Evolutionary conservation across 53 echinoderm and acorn worm species (phyloP).

Genomic region (Patiria pectinifera): DNA sequence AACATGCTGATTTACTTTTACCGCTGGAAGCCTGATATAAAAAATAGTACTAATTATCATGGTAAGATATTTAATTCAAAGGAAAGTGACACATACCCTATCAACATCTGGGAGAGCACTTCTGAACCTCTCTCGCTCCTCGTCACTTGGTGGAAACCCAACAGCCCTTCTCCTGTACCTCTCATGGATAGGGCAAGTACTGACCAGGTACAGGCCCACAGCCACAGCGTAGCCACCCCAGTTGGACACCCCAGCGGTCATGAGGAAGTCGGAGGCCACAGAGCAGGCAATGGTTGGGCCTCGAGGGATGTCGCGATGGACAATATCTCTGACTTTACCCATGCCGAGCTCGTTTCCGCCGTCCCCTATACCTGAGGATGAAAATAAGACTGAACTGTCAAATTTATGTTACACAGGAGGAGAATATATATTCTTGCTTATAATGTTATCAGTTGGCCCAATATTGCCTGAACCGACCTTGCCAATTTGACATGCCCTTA

Average conservation of each 20-base stretch:
- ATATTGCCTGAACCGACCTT: too few species aligned
- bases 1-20: too few species aligned
- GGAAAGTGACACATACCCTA: conserved; percentile 52
- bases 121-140: conserved; percentile 55
- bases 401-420: too few species aligned
- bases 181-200: conserved; percentile 84
- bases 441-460: too few species aligned
- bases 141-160: conserved; percentile 76
- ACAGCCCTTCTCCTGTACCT: conserved; percentile 78
- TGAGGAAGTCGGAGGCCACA: conserved; percentile 65
- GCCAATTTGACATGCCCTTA: too few species aligned
- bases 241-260: conserved; percentile 80
- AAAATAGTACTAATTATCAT: too few species aligned
- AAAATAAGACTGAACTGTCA: too few species aligned
- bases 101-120: conserved; percentile 65
- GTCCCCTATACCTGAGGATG: conserved; percentile 72
- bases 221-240: conserved; percentile 90
- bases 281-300: conserved; percentile 68
- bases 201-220: conserved; percentile 76
- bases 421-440: too few species aligned
- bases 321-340: conserved; percentile 81
- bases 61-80: neutral
- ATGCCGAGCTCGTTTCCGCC: conserved; percentile 87
- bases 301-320: conserved; percentile 58
- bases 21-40: too few species aligned